Evolutionary conservation across 1,140 invertebrate species (phyloP).

Genomic region (Thaumatotibia leucotreta): DNA sequence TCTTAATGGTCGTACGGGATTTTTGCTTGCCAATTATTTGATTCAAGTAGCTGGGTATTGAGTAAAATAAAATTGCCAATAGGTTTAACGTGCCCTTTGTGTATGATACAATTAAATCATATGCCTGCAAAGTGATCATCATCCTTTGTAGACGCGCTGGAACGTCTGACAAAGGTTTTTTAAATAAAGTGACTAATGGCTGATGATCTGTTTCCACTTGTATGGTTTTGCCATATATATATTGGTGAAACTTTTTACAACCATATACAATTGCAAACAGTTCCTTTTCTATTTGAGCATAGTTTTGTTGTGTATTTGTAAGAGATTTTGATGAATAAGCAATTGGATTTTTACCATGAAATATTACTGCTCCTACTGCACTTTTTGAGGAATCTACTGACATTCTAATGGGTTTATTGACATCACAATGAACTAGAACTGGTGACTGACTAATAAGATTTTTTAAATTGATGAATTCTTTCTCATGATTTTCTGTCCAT

Average conservation of each 20-base stretch:
- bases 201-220: constrained; percentile 52
- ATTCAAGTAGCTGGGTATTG: neutral
- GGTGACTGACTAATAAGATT: constrained; percentile 22
- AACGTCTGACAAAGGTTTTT: constrained; percentile 51
- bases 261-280: constrained; percentile 45
- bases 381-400: constrained; percentile 18
- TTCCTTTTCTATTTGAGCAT: constrained; percentile 49
- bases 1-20: neutral
- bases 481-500: constrained; percentile 19
- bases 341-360: constrained; percentile 23
- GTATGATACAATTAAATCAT: constrained; percentile 27
- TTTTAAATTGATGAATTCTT: constrained; percentile 17
- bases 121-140: neutral
- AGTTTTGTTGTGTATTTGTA: constrained; percentile 18
- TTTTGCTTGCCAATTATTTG: neutral
- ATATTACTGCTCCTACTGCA: constrained; percentile 23
- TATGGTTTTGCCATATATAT: constrained; percentile 46
- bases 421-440: constrained; percentile 24
- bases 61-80: neutral
- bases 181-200: constrained; percentile 52
- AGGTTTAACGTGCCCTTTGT: constrained; percentile 57
- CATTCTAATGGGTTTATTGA: constrained; percentile 16
- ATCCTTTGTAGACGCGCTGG: constrained; percentile 20
- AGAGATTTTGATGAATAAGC: constrained; percentile 26
- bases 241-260: constrained; percentile 47